Evolutionary conservation across 2,797 vertebrate genomes (phyloP).

Genomic region (Hydrolagus colliei): DNA sequence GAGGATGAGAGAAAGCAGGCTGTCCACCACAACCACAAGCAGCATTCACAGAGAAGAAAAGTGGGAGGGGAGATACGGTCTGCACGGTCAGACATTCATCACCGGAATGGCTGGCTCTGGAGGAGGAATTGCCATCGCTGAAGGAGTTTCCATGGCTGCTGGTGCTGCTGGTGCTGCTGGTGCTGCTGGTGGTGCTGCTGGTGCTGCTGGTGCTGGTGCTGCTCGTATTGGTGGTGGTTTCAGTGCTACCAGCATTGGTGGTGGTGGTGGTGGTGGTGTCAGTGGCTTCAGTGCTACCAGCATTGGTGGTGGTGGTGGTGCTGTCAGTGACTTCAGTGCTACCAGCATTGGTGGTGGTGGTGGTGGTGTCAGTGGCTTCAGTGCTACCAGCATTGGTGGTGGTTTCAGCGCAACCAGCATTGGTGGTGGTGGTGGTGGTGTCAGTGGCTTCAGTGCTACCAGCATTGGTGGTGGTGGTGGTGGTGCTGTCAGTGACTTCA

Average conservation of each 20-base stretch:
- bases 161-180: background rate
- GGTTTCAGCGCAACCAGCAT: constrained; percentile 42
- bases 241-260: background rate
- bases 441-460: background rate
- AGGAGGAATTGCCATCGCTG: constrained; percentile 5
- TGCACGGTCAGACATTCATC: constrained; percentile 57
- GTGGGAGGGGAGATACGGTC: constrained; percentile 61
- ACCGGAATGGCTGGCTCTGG: constrained; percentile 39
- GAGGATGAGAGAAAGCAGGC: constrained; percentile 59
- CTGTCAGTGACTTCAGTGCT: constrained; percentile 39
- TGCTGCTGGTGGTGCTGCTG: constrained; percentile 42
- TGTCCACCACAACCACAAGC: constrained; percentile 55
- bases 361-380: constrained; percentile 43
- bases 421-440: constrained; percentile 32
- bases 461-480: background rate
- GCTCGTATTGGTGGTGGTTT: background rate
- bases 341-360: background rate
- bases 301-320: constrained; percentile 39
- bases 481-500: constrained; percentile 7
- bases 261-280: background rate
- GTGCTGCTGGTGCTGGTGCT: constrained; percentile 17
- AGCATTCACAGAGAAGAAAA: constrained; percentile 61
- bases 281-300: background rate
- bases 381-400: constrained; percentile 19
- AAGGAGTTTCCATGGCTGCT: constrained; percentile 39